Evolutionary conservation across 2,888 invertebrate species (phyloP).

Genomic region (Ptilodon capucinus): DNA sequence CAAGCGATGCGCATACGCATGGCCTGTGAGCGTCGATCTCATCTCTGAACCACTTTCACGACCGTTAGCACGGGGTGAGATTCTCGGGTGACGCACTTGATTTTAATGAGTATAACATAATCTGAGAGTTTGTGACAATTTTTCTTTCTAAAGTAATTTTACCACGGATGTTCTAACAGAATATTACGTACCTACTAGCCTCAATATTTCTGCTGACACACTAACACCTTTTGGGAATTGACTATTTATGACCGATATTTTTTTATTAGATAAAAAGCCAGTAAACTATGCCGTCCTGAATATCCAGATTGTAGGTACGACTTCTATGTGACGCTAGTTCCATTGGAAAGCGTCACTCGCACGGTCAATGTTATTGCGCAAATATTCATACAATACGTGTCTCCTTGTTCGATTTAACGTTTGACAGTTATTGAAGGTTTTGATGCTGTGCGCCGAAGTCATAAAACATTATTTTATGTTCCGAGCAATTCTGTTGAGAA

Average conservation of each 20-base stretch:
- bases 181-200: too few relatives aligned
- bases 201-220: too few relatives aligned
- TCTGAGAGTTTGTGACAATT: too few relatives aligned
- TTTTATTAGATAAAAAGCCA: not conserved
- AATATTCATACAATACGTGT: slow-evolving; percentile 44
- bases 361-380: slow-evolving; percentile 41
- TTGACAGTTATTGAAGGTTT: slow-evolving; percentile 68
- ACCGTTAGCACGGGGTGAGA: slow-evolving; percentile 46
- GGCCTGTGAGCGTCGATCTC: slow-evolving; percentile 51
- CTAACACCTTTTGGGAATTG: too few relatives aligned
- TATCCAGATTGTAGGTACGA: not conserved
- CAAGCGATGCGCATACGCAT: slow-evolving; percentile 40
- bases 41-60: slow-evolving; percentile 65
- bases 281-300: slow-evolving; percentile 2
- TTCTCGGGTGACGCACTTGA: slow-evolving; percentile 41
- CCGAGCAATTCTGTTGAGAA: slow-evolving; percentile 59
- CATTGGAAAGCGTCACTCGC: slow-evolving; percentile 37
- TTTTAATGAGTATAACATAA: slow-evolving; percentile 24
- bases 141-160: too few relatives aligned
- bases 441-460: slow-evolving; percentile 68
- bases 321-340: slow-evolving; percentile 10
- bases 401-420: slow-evolving; percentile 57
- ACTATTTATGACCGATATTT: too few relatives aligned
- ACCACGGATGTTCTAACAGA: too few relatives aligned
- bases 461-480: slow-evolving; percentile 79